These are phyloP conservation scores for Cavia porcellus DNA, from an alignment of 2,113 vertebrate genomes.

Conservation along the genomic window DNA sequence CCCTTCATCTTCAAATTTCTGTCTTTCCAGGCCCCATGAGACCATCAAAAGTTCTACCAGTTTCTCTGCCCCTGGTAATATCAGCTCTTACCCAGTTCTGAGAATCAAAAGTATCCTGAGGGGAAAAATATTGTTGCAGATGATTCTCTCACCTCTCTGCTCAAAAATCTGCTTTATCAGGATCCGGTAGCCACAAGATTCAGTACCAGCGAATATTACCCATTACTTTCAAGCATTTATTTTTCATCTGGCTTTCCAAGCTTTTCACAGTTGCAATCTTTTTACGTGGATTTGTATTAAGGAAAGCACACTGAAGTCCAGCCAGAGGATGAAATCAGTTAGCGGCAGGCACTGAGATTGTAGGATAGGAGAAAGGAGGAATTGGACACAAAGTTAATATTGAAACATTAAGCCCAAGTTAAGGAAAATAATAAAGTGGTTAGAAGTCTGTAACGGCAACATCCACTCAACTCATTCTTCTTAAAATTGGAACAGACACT, in stretches of 20 bases:
- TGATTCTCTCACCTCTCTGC: not conserved
- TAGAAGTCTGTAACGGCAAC: not conserved
- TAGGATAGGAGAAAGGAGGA: not conserved
- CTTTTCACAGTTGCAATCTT: constrained; percentile 6
- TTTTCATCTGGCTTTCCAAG: not conserved
- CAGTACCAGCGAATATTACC: not conserved
- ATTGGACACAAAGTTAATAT: not conserved
- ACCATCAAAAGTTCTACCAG: not conserved
- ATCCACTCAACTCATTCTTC: not conserved
- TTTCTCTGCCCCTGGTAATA: not conserved
- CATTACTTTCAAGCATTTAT: not conserved
- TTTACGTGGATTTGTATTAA: not conserved
- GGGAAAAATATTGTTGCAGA: not conserved
- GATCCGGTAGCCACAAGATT: not conserved
- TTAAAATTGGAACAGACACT: not conserved
- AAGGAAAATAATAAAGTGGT: not conserved
- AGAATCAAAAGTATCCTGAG: not conserved
- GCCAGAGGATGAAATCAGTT: not conserved
- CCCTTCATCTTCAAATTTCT: not conserved
- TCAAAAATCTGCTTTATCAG: not conserved
- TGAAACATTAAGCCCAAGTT: not conserved
- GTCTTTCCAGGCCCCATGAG: not conserved
- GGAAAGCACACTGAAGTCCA: not conserved
- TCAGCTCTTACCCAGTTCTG: not conserved
- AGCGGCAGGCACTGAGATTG: not conserved